A percentile compares a stretch with the other conserved stretches of the same genome.
Evolutionary conservation across 2,797 vertebrate species (phyloP).

Genomic region (Pipistrellus nathusii): DNA sequence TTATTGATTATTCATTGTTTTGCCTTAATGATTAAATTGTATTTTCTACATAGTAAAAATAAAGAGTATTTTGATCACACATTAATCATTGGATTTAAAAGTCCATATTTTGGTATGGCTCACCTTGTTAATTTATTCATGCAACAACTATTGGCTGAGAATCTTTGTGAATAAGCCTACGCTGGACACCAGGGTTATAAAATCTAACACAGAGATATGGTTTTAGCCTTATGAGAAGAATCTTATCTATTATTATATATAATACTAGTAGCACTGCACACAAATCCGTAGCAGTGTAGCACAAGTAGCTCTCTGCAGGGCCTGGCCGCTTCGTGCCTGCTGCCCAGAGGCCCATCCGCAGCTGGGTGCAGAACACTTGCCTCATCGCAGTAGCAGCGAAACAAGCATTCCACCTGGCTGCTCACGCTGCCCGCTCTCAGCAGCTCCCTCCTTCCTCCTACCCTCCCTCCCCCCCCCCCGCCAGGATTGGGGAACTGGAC

Average conservation of each 20-base stretch:
- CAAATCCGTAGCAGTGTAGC: too few relatives aligned
- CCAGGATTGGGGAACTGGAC: too few relatives aligned
- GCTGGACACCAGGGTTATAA: background rate
- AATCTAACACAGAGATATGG: background rate
- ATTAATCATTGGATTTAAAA: constrained; percentile 31
- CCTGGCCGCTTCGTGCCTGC: too few relatives aligned
- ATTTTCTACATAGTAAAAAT: constrained; percentile 40
- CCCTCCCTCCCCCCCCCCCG: too few relatives aligned
- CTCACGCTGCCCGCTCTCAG: too few relatives aligned
- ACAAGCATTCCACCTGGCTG: too few relatives aligned
- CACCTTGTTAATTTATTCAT: background rate
- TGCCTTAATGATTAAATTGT: background rate
- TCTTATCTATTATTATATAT: background rate
- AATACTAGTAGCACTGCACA: background rate
- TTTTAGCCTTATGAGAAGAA: background rate
- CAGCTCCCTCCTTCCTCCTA: too few relatives aligned
- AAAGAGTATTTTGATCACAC: background rate
- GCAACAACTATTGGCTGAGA: background rate
- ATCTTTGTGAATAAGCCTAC: background rate
- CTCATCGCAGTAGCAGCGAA: too few relatives aligned
- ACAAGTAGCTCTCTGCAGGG: too few relatives aligned
- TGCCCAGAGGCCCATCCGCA: too few relatives aligned
- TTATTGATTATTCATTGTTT: constrained; percentile 20
- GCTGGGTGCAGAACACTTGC: too few relatives aligned
- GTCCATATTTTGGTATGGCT: background rate